phyloP scores from a whole-genome alignment of 2,113 vertebrate genomes.

The Cygnus buccinator region DNA sequence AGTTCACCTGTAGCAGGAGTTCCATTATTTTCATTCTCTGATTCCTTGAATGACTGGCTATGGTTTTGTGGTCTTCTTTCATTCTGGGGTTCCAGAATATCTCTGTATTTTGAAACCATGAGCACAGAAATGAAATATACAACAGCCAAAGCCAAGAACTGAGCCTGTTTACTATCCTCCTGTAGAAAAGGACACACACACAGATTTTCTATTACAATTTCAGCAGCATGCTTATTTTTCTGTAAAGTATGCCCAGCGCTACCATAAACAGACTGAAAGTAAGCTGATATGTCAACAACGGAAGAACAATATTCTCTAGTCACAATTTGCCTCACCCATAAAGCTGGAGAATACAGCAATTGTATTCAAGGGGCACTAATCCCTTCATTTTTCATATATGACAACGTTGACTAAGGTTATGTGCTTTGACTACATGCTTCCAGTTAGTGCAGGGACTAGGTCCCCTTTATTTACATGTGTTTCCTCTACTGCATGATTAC shows the following conservation, averaged over 20 bases:
- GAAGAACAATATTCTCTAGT: constrained; percentile 37
- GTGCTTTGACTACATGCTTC: not conserved
- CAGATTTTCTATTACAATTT: constrained; percentile 38
- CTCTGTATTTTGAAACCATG: constrained; percentile 99
- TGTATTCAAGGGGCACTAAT: not conserved
- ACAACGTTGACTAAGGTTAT: not conserved
- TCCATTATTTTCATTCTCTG: constrained; percentile 69
- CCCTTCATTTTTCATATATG: not conserved
- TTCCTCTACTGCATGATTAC: not conserved
- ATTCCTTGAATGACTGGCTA: constrained; percentile 79
- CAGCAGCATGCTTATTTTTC: constrained; percentile 5
- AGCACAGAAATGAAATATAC: constrained; percentile 99
- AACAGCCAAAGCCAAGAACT: constrained; percentile 96
- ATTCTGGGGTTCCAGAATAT: constrained; percentile 96
- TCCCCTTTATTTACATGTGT: not conserved
- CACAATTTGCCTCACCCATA: not conserved
- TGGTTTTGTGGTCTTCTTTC: constrained; percentile 79
- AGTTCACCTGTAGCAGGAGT: constrained; percentile 28
- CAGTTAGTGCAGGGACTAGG: not conserved
- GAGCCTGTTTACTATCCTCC: constrained; percentile 99
- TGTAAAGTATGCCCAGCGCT: not conserved
- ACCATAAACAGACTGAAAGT: constrained; percentile 20
- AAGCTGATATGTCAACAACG: not conserved
- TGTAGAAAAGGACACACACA: constrained; percentile 60
- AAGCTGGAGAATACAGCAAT: not conserved